Evolutionary conservation across 2,113 vertebrate species (phyloP).

Genomic region (Fulmarus glacialis): DNA sequence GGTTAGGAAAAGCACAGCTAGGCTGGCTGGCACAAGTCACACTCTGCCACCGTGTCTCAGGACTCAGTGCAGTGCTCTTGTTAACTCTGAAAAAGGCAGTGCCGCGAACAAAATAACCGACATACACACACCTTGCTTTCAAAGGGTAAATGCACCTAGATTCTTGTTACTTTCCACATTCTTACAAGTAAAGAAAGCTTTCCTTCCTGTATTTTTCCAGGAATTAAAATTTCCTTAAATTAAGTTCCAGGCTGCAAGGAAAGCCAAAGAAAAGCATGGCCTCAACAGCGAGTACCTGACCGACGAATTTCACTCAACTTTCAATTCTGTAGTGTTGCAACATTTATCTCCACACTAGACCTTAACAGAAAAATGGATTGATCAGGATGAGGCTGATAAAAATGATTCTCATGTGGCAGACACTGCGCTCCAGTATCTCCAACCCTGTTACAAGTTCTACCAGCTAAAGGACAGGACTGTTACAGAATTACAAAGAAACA

Average conservation of each 20-base stretch:
- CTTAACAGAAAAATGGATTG: neutral
- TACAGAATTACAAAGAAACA: neutral
- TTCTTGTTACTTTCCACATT: neutral
- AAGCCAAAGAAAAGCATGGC: neutral
- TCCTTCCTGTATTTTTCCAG: neutral
- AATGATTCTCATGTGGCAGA: neutral
- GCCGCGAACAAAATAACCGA: neutral
- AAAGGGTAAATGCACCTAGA: neutral
- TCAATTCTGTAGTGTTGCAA: neutral
- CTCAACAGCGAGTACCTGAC: neutral
- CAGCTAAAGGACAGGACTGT: neutral
- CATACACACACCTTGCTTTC: rapidly evolving
- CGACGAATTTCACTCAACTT: neutral
- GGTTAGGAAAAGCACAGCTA: neutral
- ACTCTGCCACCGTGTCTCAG: neutral
- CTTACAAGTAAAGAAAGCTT: neutral
- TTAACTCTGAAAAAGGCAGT: neutral
- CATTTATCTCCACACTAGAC: neutral
- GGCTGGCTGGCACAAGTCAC: neutral
- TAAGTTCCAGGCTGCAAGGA: neutral
- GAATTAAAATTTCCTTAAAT: neutral
- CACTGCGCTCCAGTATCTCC: neutral
- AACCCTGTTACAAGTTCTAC: neutral
- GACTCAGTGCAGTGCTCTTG: neutral
- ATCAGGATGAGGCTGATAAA: neutral